These are phyloP conservation scores for Philereme vetulata DNA, from an alignment of 2,888 invertebrate species.

Conservation along the genomic window DNA sequence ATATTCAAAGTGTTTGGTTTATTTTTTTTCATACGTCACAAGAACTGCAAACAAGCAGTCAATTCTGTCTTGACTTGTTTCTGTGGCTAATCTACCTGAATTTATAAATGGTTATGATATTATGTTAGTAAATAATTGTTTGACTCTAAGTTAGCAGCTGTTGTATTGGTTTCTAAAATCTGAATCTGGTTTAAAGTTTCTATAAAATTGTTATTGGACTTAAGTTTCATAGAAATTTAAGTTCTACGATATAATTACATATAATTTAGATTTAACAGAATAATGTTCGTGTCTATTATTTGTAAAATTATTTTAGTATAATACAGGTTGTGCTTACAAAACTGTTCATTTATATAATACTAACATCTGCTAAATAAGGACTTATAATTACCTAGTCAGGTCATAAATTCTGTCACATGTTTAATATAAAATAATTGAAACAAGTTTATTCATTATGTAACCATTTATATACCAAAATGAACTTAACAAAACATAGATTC, in stretches of 20 bases:
- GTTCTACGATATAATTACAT: slow-evolving; percentile 7
- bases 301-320: background rate
- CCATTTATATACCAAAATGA: no score
- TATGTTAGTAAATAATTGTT: background rate
- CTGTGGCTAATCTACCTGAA: slow-evolving; percentile 4
- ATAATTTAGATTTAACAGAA: background rate
- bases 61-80: slow-evolving; percentile 32
- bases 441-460: no score
- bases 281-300: slow-evolving; percentile 14
- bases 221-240: slow-evolving; percentile 22
- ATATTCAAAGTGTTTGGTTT: no score
- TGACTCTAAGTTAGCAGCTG: slow-evolving; percentile 13
- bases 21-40: no score
- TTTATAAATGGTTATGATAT: slow-evolving; percentile 5
- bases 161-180: slow-evolving; percentile 21
- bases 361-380: background rate
- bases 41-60: no score
- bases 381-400: slow-evolving; percentile 1
- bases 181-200: slow-evolving; percentile 19
- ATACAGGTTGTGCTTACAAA: slow-evolving; percentile 20
- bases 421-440: no score
- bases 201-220: slow-evolving; percentile 22
- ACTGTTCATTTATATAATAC: slow-evolving; percentile 5
- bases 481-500: no score
- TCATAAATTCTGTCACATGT: no score